Base-by-base conservation (phyloP, 1,140 invertebrate species). In the Drosophila tani region DNA sequence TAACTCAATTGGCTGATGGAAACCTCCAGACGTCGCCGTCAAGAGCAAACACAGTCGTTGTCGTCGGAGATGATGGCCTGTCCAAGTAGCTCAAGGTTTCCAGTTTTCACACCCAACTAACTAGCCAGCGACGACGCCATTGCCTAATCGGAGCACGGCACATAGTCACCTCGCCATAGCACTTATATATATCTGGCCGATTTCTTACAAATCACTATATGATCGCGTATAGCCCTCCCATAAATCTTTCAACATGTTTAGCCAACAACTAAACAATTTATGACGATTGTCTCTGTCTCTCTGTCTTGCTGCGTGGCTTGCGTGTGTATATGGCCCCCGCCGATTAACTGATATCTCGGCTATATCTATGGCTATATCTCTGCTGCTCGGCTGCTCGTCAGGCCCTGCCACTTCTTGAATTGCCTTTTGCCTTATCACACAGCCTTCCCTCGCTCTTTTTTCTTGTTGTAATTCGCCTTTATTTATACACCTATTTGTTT, bases 201-300 rank as follows among this genome's bases (percentile, higher is more conserved):
- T 88, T 88, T 90, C 79, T 82, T 79, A 85, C 86, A 90, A 88
- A 88, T 88, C 85, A 88, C 75, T 90, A 84, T 87, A 87, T 88
- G 84, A 90, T 84, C 58, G 67, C 47, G 40, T 65, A 73, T 64
- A 81, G 59, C 69, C 50, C 59, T 79, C 8, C 60, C 38, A 90
- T 88, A 88, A 88, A 88, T 88, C 85, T 88, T 88, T 88, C 85
- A 88, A 88, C 85, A 88, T 88, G 85, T 90, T 84, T 88, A 87
- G 84, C 60, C 84, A 84, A 87, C 84, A 87, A 87, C 84, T 88
- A 84, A 88, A 88, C 85, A 87, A 87, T 87, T 87, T 87, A 87
- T 88, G 84, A 81, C 69, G 80, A 84, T 73, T 86, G 75, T 71
- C 38, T 43, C 27, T 86, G 75, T 71, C 38, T 43, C 27, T 66